Evolutionary conservation across 2,113 vertebrate genomes (phyloP).

Genomic region (Xenus cinereus): DNA sequence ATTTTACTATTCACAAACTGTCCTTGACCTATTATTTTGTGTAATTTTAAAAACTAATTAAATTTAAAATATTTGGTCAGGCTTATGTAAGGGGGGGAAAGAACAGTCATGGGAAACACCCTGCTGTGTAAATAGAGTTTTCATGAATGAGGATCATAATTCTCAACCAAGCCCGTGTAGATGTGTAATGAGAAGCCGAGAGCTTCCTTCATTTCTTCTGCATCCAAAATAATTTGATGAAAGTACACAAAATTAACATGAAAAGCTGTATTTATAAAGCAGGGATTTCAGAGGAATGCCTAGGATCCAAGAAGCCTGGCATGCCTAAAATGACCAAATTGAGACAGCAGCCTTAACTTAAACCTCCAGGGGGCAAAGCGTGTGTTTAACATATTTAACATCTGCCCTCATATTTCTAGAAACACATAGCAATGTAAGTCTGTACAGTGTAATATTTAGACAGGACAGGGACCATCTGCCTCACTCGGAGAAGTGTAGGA

Average conservation of each 20-base stretch:
- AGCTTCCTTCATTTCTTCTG: constrained; percentile 52
- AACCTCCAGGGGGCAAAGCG: constrained; percentile 74
- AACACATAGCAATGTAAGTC: constrained; percentile 66
- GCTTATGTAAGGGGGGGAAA: background rate
- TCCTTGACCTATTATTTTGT: background rate
- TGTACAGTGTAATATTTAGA: constrained; percentile 67
- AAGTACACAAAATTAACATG: constrained; percentile 58
- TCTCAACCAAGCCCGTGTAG: constrained; percentile 4
- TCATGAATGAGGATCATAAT: constrained; percentile 14
- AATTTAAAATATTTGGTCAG: background rate
- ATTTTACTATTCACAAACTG: background rate
- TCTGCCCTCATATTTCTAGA: constrained; percentile 77
- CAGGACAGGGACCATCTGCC: constrained; percentile 81
- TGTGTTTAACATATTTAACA: constrained; percentile 79
- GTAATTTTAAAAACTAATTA: background rate
- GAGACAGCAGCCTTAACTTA: constrained; percentile 72
- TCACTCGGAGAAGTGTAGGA: constrained; percentile 60
- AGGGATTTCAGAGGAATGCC: constrained; percentile 62
- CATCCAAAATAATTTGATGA: constrained; percentile 46
- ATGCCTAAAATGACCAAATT: constrained; percentile 72
- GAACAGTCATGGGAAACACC: constrained; percentile 19
- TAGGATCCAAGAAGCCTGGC: constrained; percentile 64
- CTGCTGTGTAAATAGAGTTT: constrained; percentile 49
- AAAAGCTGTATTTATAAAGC: constrained; percentile 57
- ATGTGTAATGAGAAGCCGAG: background rate